Evolutionary conservation across 2,113 vertebrate species (phyloP).

Genomic region (Pterophyllum scalare): DNA sequence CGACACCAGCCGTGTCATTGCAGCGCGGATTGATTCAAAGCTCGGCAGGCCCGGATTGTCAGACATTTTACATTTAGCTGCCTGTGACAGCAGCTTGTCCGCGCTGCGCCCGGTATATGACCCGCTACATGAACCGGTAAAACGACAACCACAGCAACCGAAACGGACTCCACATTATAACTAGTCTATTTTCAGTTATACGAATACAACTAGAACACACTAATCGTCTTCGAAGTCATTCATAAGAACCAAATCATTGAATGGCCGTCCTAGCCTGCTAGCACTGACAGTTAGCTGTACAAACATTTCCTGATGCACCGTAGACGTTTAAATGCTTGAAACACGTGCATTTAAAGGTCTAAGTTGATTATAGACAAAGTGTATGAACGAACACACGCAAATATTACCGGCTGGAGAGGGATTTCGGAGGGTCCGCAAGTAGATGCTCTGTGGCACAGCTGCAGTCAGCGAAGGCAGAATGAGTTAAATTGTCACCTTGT

Average conservation of each 20-base stretch:
- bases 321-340: background rate
- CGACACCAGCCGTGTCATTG: background rate
- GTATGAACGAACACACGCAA: fast-evolving
- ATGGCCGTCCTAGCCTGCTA: conserved; percentile 52
- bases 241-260: conserved; percentile 33
- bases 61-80: conserved; percentile 64
- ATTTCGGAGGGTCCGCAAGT: conserved; percentile 56
- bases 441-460: conserved; percentile 34
- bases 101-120: background rate
- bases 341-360: fast-evolving
- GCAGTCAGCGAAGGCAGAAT: conserved; percentile 63
- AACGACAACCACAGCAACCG: background rate
- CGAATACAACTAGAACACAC: no score
- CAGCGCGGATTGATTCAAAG: background rate
- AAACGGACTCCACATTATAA: background rate
- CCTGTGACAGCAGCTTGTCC: background rate
- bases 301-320: background rate
- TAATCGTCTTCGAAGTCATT: background rate
- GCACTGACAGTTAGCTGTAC: conserved; percentile 28
- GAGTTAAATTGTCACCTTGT: conserved; percentile 75
- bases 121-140: background rate
- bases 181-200: no score
- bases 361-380: fast-evolving
- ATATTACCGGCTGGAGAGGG: conserved; percentile 70
- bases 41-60: conserved; percentile 38